Base-by-base conservation (phyloP, 2,113 vertebrate species). In the Nesoenas mayeri region DNA sequence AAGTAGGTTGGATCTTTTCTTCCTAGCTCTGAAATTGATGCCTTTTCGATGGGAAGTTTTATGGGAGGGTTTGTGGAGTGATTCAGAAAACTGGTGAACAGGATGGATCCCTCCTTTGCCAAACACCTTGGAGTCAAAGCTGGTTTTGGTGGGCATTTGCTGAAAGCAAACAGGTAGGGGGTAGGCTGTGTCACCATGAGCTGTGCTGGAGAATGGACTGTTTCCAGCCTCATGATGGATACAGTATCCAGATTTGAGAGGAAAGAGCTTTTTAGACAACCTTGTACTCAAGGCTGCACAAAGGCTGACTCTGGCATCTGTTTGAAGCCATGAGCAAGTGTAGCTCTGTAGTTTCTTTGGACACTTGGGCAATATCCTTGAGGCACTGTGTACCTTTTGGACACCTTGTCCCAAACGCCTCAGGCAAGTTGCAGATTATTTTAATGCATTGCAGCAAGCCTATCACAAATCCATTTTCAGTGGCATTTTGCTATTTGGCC, bases 1-100 rank as follows among this genome's bases (percentile, higher is more conserved):
- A 98, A 98, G 98, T 98, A 97, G 62, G 98, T 98, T 71, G 79
- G 13, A 80, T 71, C n/a, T 93, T 89, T 89, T 74, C 32, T 91
- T 62, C 25, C 84, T 26, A 60, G 60, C 32, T 86, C 48, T 80
- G 48, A 91, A 91, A 24, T 25, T 6, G 64, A 32, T 86, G 29
- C 10, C 21, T 86, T 88, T 92, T 78, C 56, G 81, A 18, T 25
- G 25, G 5, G 31, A 73, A 29, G 17, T 62, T 48, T 74, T 84
- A 20, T 34, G n/a, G 42, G 15, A 50, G 51, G 10, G 4, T 2
- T 67, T 91, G 51, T 42, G 32, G 38, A 42, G 32, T 47, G 51
- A 54, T 65, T 71, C 36, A 64, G 57, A 64, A 74, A 92, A 75
- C 8, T 13, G 19, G 13, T 53, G 50, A 61, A 75, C 56, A 44